Percentiles rank a stretch among this genome's conserved stretches.
These are phyloP conservation scores for Drosophila micromelanica DNA, from an alignment of 1,140 invertebrate genomes.

Conservation along the genomic window DNA sequence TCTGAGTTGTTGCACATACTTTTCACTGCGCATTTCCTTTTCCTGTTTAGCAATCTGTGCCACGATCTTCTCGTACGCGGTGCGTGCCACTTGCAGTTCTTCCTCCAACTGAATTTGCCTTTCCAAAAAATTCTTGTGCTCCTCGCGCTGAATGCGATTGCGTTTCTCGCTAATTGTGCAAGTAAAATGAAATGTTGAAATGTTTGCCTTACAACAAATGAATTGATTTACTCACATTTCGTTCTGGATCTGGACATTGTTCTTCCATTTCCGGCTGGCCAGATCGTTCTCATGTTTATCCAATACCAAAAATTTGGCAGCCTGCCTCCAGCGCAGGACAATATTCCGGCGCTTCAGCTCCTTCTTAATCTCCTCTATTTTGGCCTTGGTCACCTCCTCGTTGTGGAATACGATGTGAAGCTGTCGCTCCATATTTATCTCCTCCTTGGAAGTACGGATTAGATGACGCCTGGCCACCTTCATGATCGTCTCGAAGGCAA, in stretches of 20 bases:
- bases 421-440: constrained; percentile 59
- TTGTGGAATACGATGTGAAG: constrained; percentile 53
- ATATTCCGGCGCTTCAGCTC: constrained; percentile 30
- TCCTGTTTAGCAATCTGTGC: constrained; percentile 33
- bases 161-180: constrained; percentile 41
- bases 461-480: constrained; percentile 51
- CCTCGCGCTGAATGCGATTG: constrained; percentile 22
- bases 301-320: constrained; percentile 42
- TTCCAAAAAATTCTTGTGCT: constrained; percentile 46
- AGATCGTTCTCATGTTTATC: constrained; percentile 58
- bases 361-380: constrained; percentile 4
- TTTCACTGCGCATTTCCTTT: constrained; percentile 50
- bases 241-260: constrained; percentile 65
- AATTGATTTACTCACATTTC: constrained; percentile 54
- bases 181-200: neutral
- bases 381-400: constrained; percentile 30
- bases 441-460: constrained; percentile 46
- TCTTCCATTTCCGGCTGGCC: constrained; percentile 65
- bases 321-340: constrained; percentile 51
- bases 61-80: constrained; percentile 33
- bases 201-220: too few relatives aligned
- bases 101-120: constrained; percentile 59
- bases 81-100: constrained; percentile 32
- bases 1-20: constrained; percentile 13
- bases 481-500: constrained; percentile 49